These are phyloP conservation scores for Mallotus villosus DNA, from an alignment of 2,797 vertebrate genomes.

Conservation along the genomic window DNA sequence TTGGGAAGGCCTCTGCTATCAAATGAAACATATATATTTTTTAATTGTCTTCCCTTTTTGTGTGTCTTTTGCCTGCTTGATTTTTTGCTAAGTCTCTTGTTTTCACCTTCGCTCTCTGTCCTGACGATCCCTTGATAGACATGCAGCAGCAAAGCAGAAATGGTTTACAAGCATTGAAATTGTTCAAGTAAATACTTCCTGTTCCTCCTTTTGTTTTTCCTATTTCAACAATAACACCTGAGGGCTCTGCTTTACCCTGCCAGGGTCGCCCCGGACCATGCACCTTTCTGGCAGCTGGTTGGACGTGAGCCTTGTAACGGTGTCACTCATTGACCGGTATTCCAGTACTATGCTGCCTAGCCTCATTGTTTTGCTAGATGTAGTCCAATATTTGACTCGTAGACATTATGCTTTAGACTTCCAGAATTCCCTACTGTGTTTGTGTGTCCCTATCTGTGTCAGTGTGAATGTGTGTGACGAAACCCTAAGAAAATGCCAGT, in stretches of 20 bases:
- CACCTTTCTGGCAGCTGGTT: not conserved
- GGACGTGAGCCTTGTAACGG: conserved; percentile 10
- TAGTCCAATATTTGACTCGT: conserved; percentile 1
- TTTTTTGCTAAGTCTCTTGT: not conserved
- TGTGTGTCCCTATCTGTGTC: not conserved
- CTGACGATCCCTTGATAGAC: not conserved
- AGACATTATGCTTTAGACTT: not conserved
- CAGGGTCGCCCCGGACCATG: not conserved
- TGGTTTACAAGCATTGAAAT: conserved; percentile 18
- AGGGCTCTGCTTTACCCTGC: conserved; percentile 12
- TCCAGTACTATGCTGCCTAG: not conserved
- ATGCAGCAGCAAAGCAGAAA: not conserved
- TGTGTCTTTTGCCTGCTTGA: not conserved
- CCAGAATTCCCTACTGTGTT: not conserved
- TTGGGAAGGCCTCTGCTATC: conserved; percentile 14
- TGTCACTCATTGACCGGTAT: not conserved
- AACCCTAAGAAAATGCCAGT: conserved; percentile 14
- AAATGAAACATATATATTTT: not conserved
- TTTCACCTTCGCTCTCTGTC: not conserved
- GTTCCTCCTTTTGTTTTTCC: conserved; percentile 5
- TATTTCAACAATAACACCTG: not conserved
- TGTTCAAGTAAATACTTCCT: conserved; percentile 12
- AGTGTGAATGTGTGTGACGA: conserved; percentile 7
- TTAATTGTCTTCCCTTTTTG: not conserved
- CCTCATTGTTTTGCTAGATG: not conserved